Evolutionary conservation across 2,797 vertebrate genomes (phyloP).

Genomic region (Sebastolobus altivelis): DNA sequence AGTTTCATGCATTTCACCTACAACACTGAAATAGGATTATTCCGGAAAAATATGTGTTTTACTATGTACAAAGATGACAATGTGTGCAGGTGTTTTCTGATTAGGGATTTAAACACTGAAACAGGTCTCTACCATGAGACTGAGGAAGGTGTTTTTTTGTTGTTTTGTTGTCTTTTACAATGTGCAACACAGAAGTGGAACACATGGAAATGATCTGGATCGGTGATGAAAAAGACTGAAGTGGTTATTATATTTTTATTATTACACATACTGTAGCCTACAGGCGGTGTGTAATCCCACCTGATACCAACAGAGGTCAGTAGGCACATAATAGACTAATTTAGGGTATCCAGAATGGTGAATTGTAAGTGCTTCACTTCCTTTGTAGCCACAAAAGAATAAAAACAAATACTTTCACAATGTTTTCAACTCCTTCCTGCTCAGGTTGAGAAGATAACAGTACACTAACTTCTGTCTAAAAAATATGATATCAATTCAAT

Average conservation of each 20-base stretch:
- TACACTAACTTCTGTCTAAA: background rate
- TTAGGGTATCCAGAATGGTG: background rate
- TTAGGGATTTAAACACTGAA: background rate
- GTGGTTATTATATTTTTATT: background rate
- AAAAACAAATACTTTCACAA: background rate
- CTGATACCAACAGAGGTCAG: background rate
- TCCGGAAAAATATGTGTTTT: background rate
- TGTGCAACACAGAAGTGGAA: background rate
- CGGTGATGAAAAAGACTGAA: background rate
- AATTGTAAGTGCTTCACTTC: background rate
- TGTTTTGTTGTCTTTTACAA: background rate
- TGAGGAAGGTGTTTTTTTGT: background rate
- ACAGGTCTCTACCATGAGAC: background rate
- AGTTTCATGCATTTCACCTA: background rate
- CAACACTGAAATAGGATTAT: conserved; percentile 2
- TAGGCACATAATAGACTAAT: background rate
- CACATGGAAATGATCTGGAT: background rate
- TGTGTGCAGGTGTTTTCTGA: background rate
- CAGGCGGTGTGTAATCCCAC: background rate
- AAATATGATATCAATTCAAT: background rate
- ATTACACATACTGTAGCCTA: background rate
- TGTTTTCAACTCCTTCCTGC: background rate
- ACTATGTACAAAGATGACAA: background rate
- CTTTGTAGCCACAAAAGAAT: background rate
- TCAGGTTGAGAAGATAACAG: background rate